Conservation (phyloP, 1,140 invertebrate species). For the Rhagoletis pomonella region DNA sequence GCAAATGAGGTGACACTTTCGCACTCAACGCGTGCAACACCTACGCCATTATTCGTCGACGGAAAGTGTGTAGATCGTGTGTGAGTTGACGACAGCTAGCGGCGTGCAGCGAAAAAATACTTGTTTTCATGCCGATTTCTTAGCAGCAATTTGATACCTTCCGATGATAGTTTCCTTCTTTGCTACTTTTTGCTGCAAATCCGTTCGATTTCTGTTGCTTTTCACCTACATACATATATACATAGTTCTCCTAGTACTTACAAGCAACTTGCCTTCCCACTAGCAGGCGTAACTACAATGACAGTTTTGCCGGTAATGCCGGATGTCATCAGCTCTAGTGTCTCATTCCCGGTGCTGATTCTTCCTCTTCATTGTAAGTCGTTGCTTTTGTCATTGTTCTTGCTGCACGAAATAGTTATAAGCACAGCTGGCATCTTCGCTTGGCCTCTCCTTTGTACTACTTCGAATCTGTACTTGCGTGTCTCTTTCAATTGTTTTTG, state of each 20-base stretch:
- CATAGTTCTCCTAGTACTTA: neutral
- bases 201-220: neutral
- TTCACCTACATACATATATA: neutral
- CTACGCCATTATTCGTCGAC: neutral
- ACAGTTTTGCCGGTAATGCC: neutral
- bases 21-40: neutral
- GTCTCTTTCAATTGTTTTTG: neutral
- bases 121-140: conserved; percentile 44
- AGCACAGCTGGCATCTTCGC: neutral
- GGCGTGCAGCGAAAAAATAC: neutral
- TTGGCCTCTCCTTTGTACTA: neutral
- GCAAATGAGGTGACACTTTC: neutral
- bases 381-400: neutral
- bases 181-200: neutral
- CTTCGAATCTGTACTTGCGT: neutral
- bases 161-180: conserved; percentile 32
- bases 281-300: neutral
- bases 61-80: neutral
- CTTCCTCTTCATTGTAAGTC: neutral
- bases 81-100: neutral
- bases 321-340: conserved; percentile 45
- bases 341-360: neutral
- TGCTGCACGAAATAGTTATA: neutral
- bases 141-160: conserved; percentile 48
- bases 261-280: neutral